phyloP scores from a whole-genome alignment of 1,140 invertebrate genomes.

The Drusus annulatus region DNA sequence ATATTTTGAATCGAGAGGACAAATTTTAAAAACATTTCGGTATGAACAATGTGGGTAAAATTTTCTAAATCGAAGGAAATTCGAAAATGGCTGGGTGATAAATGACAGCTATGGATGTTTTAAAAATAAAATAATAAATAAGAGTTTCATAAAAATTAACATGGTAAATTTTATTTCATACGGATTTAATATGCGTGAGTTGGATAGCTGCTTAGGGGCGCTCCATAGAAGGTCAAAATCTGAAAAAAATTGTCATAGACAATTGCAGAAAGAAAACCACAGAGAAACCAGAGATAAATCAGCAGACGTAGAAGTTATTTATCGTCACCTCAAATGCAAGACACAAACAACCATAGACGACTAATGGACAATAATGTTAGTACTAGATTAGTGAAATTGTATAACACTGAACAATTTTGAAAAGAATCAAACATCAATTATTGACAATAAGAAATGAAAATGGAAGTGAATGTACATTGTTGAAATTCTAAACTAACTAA shows the following conservation, averaged over 20 bases:
- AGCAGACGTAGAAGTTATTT: neutral
- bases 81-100: neutral
- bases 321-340: too few species aligned
- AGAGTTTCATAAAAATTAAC: slow-evolving; percentile 23
- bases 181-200: slow-evolving; percentile 20
- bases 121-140: neutral
- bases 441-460: too few species aligned
- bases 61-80: slow-evolving; percentile 1
- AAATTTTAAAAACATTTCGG: neutral
- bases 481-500: too few species aligned
- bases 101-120: slow-evolving; percentile 8
- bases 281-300: slow-evolving; percentile 24
- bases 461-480: too few species aligned
- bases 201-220: neutral
- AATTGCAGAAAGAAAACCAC: slow-evolving; percentile 25
- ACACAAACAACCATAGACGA: too few species aligned
- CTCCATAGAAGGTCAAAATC: slow-evolving; percentile 20
- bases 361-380: too few species aligned
- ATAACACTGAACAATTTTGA: too few species aligned
- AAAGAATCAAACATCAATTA: too few species aligned
- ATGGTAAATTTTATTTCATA: slow-evolving; percentile 35
- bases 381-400: too few species aligned
- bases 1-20: too few species aligned
- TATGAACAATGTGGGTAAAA: neutral
- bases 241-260: slow-evolving; percentile 39